Base-by-base conservation (phyloP, 1,140 invertebrate species). In the Babylonia areolata region DNA sequence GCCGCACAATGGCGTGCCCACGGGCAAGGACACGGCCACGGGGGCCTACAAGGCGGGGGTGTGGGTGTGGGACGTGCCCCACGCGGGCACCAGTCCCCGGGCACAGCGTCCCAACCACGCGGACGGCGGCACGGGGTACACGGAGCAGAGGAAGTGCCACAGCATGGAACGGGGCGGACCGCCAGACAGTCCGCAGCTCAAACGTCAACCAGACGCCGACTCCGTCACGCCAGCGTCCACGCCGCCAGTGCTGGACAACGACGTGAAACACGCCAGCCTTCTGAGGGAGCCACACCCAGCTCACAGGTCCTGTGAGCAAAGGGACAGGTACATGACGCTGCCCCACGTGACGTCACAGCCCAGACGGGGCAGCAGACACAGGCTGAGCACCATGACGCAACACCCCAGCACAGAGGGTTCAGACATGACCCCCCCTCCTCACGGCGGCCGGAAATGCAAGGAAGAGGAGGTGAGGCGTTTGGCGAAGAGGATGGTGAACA, bases 401-500 rank as follows among this genome's bases (percentile, higher is more conserved):
- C 33, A 9, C 20, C 35, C n/a, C 71, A 73, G 71, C 3, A 69
- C 17, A 69, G 9, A 33, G 23, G n/a, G n/a, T n/a, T 35, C 28
- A 35, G 9, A 12, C 17, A 3, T 5, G 12, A 73, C 28, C 3
- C 64, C 11, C 11, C 5, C 64, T n/a, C 5, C 11, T 15, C 17
- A 69, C 17, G 71, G 31, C 71, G 71, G 37, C 42, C 78, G 3
- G 46, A 81, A 35, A 31, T 31, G n/a, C 42, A 81, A 35, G 31
- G 58, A 82, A 33, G 75, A 51, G 5, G 86, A 84, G 31, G 83
- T 87, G 64, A 80, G 78, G 39, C 78, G 71, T 33, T 75, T 86
- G 51, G 86, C 86, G 9, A 77, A 75, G n/a, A 85, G 78, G 33
- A 84, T 88, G 82, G 88, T 85, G n/a, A 54, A 83, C 77, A 88